Conservation (phyloP, 2,888 invertebrate species). For the Hymenopus coronatus region DNA sequence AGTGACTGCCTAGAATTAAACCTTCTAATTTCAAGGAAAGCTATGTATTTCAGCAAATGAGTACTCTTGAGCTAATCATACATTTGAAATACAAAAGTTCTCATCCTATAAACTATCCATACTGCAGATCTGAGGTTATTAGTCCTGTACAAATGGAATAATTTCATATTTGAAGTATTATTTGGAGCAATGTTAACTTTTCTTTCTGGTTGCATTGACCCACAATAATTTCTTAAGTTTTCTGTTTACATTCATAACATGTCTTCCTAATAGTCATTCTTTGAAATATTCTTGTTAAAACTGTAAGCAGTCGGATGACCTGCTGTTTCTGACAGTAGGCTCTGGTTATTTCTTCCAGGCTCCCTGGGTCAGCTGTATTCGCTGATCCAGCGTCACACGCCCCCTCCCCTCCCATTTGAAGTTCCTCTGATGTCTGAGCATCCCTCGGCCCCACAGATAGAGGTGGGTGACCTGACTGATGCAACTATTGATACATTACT, state of each 20-base stretch:
- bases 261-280: neutral
- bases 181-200: too few relatives aligned
- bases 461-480: slow-evolving; percentile 29
- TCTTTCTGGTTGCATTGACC: neutral
- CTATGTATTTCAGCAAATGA: too few relatives aligned
- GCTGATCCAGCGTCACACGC: slow-evolving; percentile 34
- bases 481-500: slow-evolving; percentile 32
- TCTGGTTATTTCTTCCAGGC: slow-evolving; percentile 35
- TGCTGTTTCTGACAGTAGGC: slow-evolving; percentile 26
- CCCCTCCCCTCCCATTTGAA: slow-evolving; percentile 23
- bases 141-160: too few relatives aligned
- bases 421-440: slow-evolving; percentile 22
- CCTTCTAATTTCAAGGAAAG: too few relatives aligned
- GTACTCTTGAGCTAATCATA: too few relatives aligned
- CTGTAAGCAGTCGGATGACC: neutral
- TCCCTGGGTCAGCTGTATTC: slow-evolving; percentile 35
- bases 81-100: too few relatives aligned
- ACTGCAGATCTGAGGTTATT: too few relatives aligned
- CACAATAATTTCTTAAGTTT: neutral
- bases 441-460: slow-evolving; percentile 23
- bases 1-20: too few relatives aligned
- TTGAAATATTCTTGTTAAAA: neutral
- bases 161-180: too few relatives aligned
- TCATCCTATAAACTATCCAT: too few relatives aligned
- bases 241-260: neutral